Evolutionary conservation across 2,113 vertebrate species (phyloP), one percentile per base, ranked within the genome.

Genomic region (Cathartes aura): DNA sequence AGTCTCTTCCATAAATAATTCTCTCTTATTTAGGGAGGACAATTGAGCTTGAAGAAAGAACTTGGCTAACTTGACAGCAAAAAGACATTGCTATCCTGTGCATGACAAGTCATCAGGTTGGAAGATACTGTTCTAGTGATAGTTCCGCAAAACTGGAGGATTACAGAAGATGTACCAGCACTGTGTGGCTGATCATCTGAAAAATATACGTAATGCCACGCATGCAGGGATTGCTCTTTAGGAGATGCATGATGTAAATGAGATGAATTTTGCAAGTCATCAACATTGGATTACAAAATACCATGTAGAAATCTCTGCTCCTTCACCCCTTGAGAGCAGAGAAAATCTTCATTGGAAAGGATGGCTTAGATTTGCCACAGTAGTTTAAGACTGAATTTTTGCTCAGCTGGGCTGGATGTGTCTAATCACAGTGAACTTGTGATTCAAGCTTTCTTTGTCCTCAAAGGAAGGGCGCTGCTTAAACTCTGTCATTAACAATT

Each of bases 1-100:
- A 91, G 26, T 43, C 60, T 91, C 68, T 82, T 59, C 91, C 75
- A 94, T 95, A 94, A 96, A 96, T 93, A 96, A 95, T 96, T 95
- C 83, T 84, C 62, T 96, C 45, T 96, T 82, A 91, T 83, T 93
- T 89, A 81, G 53, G 40, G 52, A 93, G 89, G 87, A 79, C 84
- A 93, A 94, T 8, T 63, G 73, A 96, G 68, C 38, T 94, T 63
- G 56, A 94, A 81, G 55, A 80, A 94, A 89, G 89, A 87, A 94
- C 45, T 66, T 96, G 91, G 68, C 75, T 95, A 87, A 83, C 75
- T 82, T 95, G 68, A 91, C 89, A 97, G 91, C 43, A 84, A 89
- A 96, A 87, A 67, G 76, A 84, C 38, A 42, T 55, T 78, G 62
- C n/a, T 82, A 63, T 42, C 68, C 36, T 47, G 34, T 75, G 52